A percentile compares a stretch with the other conserved stretches of the same genome.
Evolutionary conservation across 2,888 invertebrate species (phyloP).

Genomic region (Ichneumoninae sp.): DNA sequence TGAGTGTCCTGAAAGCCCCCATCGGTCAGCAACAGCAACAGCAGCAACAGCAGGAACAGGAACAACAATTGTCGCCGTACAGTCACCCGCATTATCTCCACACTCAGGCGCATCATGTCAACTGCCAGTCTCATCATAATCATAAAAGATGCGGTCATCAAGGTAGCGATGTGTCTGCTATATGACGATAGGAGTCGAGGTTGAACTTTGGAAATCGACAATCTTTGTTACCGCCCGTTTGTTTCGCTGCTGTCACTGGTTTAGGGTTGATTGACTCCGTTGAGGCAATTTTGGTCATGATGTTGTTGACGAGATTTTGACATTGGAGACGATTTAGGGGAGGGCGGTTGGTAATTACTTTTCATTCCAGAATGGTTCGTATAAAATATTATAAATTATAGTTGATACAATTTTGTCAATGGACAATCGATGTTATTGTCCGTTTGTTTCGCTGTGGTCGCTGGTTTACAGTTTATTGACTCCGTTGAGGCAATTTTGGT

Average conservation of each 20-base stretch:
- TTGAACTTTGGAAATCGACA: background rate
- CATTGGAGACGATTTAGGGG: background rate
- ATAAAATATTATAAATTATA: too few species aligned
- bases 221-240: background rate
- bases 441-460: slow-evolving; percentile 32
- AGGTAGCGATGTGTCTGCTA: slow-evolving; percentile 71
- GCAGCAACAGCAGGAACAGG: slow-evolving; percentile 68
- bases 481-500: background rate
- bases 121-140: slow-evolving; percentile 78
- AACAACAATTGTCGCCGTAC: slow-evolving; percentile 65
- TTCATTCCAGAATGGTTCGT: too few species aligned
- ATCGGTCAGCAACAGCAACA: slow-evolving; percentile 81
- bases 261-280: background rate
- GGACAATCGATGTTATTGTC: too few species aligned
- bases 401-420: background rate
- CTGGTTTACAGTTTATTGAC: background rate
- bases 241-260: slow-evolving; percentile 15
- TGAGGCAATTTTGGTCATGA: background rate
- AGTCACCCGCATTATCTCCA: slow-evolving; percentile 68
- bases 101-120: slow-evolving; percentile 76
- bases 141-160: slow-evolving; percentile 77
- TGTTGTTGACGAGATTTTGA: background rate
- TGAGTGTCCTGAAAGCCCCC: slow-evolving; percentile 87
- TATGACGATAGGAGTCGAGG: background rate
- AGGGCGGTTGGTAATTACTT: too few species aligned